phyloP scores from a whole-genome alignment of 2,797 vertebrate genomes.

The Hypotaenidia okinawae region DNA sequence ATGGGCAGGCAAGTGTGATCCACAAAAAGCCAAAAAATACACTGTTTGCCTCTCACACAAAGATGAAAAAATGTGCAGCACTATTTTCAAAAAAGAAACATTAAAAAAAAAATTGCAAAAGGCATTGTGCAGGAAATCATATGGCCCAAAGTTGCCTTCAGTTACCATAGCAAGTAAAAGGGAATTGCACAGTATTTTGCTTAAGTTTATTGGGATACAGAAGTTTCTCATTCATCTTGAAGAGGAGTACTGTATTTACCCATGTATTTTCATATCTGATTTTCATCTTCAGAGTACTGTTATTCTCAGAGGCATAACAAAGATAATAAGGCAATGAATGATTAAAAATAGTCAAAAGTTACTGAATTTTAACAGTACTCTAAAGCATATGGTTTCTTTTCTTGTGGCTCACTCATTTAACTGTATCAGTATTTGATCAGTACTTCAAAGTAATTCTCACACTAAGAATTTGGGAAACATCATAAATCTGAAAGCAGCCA shows the following conservation, averaged over 20 bases:
- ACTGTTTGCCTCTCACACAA: not conserved
- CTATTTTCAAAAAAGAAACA: not conserved
- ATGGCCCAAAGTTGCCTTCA: not conserved
- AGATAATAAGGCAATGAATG: conserved; percentile 44
- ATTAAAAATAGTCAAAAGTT: conserved; percentile 52
- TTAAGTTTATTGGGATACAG: not conserved
- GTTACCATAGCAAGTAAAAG: not conserved
- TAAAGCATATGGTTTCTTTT: conserved; percentile 42
- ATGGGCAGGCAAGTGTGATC: not conserved
- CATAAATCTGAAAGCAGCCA: conserved; percentile 14
- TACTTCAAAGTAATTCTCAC: conserved; percentile 64
- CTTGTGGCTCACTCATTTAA: conserved; percentile 61
- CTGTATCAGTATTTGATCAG: conserved; percentile 58
- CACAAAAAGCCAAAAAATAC: not conserved
- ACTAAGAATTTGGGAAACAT: conserved; percentile 58
- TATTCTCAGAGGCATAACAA: conserved; percentile 33
- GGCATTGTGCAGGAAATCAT: not conserved
- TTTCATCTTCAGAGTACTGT: conserved; percentile 25
- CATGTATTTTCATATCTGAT: conserved; percentile 38
- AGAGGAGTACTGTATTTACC: conserved; percentile 10
- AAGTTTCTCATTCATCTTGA: conserved; percentile 6
- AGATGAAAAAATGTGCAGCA: not conserved
- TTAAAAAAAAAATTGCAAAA: not conserved
- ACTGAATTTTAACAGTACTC: conserved; percentile 43
- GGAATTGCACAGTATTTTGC: not conserved